Conservation (phyloP, 2,797 vertebrate genomes). For the Pangasius sanitwongsei region DNA sequence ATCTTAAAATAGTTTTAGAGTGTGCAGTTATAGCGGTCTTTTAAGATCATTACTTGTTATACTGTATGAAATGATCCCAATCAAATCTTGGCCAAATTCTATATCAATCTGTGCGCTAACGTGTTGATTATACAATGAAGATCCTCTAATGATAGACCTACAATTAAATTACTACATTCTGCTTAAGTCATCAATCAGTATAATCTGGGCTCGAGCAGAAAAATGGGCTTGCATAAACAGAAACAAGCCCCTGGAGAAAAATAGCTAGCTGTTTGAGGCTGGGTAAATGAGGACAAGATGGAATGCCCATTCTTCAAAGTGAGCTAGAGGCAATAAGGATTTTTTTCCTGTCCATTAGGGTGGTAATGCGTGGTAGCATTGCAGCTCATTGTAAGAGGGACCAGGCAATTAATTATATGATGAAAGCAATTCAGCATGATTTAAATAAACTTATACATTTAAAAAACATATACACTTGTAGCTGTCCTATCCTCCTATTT, state of each 20-base stretch:
- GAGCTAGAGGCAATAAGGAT: slow-evolving; percentile 3
- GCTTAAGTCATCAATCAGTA: background rate
- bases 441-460: background rate
- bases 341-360: background rate
- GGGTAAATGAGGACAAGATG: background rate
- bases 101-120: background rate
- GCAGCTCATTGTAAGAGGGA: too few species aligned
- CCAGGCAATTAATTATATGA: background rate
- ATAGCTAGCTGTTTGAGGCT: background rate
- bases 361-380: background rate
- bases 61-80: background rate
- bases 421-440: background rate
- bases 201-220: background rate
- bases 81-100: background rate
- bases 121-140: background rate
- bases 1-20: background rate
- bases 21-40: background rate
- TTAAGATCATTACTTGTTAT: background rate
- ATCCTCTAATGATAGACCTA: background rate
- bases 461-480: background rate
- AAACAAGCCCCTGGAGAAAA: background rate
- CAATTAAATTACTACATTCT: background rate
- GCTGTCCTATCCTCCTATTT: background rate
- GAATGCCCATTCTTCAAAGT: background rate
- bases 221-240: background rate